Evolutionary conservation across 2,797 vertebrate genomes (phyloP).

Genomic region (Falco naumanni): DNA sequence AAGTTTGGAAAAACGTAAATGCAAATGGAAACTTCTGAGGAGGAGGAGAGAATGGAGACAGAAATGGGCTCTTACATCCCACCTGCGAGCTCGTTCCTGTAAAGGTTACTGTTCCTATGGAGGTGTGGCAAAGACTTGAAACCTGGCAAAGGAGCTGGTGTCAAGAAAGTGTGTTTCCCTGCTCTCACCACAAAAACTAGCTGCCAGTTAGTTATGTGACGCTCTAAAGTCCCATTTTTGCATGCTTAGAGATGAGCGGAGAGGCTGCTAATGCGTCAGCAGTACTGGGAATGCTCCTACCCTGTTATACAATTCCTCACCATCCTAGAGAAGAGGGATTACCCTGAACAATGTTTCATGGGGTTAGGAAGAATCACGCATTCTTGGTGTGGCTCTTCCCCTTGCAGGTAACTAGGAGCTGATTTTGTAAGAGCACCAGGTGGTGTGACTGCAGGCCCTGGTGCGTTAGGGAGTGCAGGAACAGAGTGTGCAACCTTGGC

Average conservation of each 20-base stretch:
- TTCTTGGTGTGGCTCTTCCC: neutral
- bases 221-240: neutral
- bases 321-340: neutral
- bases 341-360: neutral
- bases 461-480: neutral
- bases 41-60: neutral
- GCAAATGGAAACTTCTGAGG: neutral
- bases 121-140: neutral
- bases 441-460: neutral
- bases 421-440: neutral
- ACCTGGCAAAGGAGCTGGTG: neutral
- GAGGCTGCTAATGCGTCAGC: neutral
- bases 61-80: neutral
- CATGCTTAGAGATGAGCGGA: neutral
- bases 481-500: neutral
- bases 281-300: neutral
- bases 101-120: neutral
- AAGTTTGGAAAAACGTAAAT: neutral
- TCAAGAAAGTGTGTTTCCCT: neutral
- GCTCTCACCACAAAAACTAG: neutral
- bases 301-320: fast-evolving
- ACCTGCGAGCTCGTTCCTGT: neutral
- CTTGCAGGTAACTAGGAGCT: neutral
- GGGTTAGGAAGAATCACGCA: neutral
- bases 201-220: neutral